A percentile compares a stretch with the other conserved stretches of the same genome.
These are phyloP conservation scores for Sphinx pinastri DNA, from an alignment of 2,888 invertebrate genomes.

Conservation along the genomic window DNA sequence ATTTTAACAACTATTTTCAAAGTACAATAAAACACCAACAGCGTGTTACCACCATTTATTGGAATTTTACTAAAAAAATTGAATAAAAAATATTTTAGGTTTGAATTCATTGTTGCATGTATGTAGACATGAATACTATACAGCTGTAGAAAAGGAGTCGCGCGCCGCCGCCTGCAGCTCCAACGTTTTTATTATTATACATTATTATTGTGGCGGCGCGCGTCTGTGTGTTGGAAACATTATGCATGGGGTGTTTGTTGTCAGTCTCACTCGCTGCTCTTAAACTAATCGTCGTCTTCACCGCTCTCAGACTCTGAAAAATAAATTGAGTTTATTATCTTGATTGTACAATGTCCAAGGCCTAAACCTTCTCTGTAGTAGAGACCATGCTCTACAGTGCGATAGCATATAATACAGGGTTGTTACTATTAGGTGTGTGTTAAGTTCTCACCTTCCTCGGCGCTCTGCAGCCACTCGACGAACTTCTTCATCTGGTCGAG, in stretches of 20 bases:
- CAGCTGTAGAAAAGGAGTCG: constrained; percentile 63
- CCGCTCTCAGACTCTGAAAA: constrained; percentile 84
- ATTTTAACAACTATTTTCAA: no score
- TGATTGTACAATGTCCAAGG: no score
- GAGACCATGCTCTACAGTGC: no score
- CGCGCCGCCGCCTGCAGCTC: constrained; percentile 47
- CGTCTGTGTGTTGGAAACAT: constrained; percentile 32
- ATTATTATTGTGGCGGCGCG: constrained; percentile 46
- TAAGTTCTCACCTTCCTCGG: constrained; percentile 90
- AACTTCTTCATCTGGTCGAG: constrained; percentile 99
- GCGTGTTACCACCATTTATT: constrained; percentile 82
- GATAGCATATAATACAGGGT: no score
- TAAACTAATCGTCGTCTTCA: constrained; percentile 81
- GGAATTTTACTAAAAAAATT: constrained; percentile 83
- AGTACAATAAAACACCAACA: constrained; percentile 48
- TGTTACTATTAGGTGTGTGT: no score
- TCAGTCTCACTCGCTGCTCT: constrained; percentile 82
- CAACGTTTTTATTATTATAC: constrained; percentile 47
- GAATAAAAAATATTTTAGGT: constrained; percentile 79
- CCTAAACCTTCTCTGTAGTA: no score
- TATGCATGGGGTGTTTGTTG: constrained; percentile 47
- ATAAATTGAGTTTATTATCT: constrained; percentile 36
- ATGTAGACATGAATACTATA: constrained; percentile 74
- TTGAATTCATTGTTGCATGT: constrained; percentile 8
- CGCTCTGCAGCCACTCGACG: constrained; percentile 98